Conservation (phyloP, 2,797 vertebrate genomes). For the Acanthurus tractus region DNA sequence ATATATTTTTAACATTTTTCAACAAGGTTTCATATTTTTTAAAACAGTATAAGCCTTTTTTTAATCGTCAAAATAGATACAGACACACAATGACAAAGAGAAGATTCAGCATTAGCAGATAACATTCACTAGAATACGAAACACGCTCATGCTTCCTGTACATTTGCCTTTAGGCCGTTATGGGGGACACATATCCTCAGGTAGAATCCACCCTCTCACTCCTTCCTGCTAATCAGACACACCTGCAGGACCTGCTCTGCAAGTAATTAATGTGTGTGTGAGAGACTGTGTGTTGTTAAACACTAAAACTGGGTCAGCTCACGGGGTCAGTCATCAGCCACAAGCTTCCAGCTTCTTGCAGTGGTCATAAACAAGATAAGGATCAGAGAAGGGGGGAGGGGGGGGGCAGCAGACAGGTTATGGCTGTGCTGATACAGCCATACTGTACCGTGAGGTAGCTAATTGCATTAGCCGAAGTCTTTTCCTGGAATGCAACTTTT, state of each 20-base stretch:
- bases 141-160: conserved; percentile 3
- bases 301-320: conserved; percentile 50
- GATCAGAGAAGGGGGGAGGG: not conserved
- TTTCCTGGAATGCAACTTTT: conserved; percentile 68
- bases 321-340: conserved; percentile 34
- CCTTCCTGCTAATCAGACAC: conserved; percentile 34
- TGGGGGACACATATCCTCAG: conserved; percentile 48
- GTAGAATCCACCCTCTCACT: conserved; percentile 39
- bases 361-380: conserved; percentile 40
- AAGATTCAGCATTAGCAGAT: not conserved
- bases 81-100: not conserved
- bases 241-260: conserved; percentile 59
- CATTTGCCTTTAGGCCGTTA: conserved; percentile 47
- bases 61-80: not conserved
- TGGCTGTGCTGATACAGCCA: not conserved
- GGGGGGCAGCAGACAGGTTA: not conserved
- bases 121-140: not conserved
- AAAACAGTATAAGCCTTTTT: not conserved
- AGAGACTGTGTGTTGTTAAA: conserved; percentile 20
- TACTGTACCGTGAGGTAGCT: not conserved
- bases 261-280: conserved; percentile 4
- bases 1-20: not conserved
- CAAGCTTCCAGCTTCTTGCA: conserved; percentile 27
- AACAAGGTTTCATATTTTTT: not conserved
- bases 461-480: conserved; percentile 40